Percentiles rank a stretch among this genome's conserved stretches.
Evolutionary conservation across 2,113 vertebrate genomes (phyloP).

Genomic region (Caranx melampygus): DNA sequence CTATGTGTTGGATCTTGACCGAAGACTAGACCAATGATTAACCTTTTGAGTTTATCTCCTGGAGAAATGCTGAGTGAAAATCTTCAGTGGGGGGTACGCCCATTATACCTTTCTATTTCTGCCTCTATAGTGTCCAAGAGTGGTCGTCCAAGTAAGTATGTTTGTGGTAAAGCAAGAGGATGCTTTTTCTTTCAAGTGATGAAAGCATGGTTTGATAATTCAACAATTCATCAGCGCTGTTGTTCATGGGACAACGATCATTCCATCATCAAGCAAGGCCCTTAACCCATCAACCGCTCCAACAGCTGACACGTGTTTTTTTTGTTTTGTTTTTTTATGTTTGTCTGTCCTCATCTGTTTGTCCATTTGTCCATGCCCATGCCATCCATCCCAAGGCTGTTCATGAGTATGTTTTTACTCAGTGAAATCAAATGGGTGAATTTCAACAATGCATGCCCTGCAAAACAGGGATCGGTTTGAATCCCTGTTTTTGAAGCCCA

Average conservation of each 20-base stretch:
- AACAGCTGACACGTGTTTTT: slow-evolving; percentile 30
- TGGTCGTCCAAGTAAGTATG: slow-evolving; percentile 86
- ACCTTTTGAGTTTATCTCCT: not conserved
- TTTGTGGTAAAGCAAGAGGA: slow-evolving; percentile 60
- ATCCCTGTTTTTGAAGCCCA: slow-evolving; percentile 54
- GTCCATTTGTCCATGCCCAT: slow-evolving; percentile 35
- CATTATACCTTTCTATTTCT: slow-evolving; percentile 72
- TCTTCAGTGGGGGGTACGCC: slow-evolving; percentile 49
- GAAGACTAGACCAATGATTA: slow-evolving; percentile 8
- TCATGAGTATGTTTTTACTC: slow-evolving; percentile 38
- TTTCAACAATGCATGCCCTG: slow-evolving; percentile 68
- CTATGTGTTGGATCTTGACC: slow-evolving; percentile 25
- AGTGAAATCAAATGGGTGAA: slow-evolving; percentile 49
- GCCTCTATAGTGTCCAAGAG: slow-evolving; percentile 83
- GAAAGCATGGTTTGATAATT: slow-evolving; percentile 73
- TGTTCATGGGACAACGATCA: slow-evolving; percentile 62
- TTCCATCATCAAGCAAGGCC: slow-evolving; percentile 61
- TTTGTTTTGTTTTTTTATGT: slow-evolving; percentile 8
- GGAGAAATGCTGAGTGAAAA: slow-evolving; percentile 37
- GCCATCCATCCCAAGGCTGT: slow-evolving; percentile 52
- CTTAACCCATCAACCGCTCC: slow-evolving; percentile 64
- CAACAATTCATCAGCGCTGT: slow-evolving; percentile 52
- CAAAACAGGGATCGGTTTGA: slow-evolving; percentile 52
- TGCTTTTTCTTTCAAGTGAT: slow-evolving; percentile 42
- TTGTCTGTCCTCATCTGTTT: slow-evolving; percentile 60